A percentile compares a stretch with the other conserved stretches of the same genome.
These are phyloP conservation scores for Spodoptera picta DNA, from an alignment of 2,888 invertebrate genomes.

Conservation along the genomic window DNA sequence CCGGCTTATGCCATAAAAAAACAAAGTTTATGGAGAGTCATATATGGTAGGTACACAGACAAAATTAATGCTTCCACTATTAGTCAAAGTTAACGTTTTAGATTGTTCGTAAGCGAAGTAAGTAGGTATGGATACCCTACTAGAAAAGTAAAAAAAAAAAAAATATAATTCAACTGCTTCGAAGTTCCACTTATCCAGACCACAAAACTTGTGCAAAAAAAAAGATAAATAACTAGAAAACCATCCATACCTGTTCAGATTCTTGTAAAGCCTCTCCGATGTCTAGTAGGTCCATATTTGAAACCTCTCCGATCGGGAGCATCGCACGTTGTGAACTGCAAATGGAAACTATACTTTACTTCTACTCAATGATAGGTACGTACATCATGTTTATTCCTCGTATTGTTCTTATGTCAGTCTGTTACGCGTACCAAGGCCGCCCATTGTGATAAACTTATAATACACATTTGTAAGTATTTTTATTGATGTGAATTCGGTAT, in stretches of 20 bases:
- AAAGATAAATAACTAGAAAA: not conserved
- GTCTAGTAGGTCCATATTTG: slow-evolving; percentile 69
- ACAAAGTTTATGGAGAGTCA: too few species aligned
- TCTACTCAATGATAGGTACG: slow-evolving; percentile 18
- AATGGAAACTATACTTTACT: slow-evolving; percentile 17
- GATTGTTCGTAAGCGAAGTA: too few species aligned
- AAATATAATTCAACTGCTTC: too few species aligned
- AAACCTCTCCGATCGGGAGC: slow-evolving; percentile 63
- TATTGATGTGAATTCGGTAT: slow-evolving; percentile 5
- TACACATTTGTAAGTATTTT: slow-evolving; percentile 18
- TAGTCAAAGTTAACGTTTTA: too few species aligned
- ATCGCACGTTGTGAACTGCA: slow-evolving; percentile 58
- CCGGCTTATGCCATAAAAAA: too few species aligned
- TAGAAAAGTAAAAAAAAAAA: too few species aligned
- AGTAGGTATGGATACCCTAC: too few species aligned
- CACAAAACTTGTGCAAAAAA: too few species aligned
- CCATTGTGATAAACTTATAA: slow-evolving; percentile 26
- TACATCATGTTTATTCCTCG: not conserved
- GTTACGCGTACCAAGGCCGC: slow-evolving; percentile 24
- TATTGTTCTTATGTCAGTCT: slow-evolving; percentile 31
- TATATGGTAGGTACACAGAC: too few species aligned
- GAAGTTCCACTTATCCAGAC: too few species aligned
- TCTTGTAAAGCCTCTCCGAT: slow-evolving; percentile 69
- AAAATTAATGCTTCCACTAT: too few species aligned
- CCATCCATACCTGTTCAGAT: slow-evolving; percentile 69